These are phyloP conservation scores for Muscicapa adusta DNA, from an alignment of 2,113 vertebrate genomes.

Conservation along the genomic window DNA sequence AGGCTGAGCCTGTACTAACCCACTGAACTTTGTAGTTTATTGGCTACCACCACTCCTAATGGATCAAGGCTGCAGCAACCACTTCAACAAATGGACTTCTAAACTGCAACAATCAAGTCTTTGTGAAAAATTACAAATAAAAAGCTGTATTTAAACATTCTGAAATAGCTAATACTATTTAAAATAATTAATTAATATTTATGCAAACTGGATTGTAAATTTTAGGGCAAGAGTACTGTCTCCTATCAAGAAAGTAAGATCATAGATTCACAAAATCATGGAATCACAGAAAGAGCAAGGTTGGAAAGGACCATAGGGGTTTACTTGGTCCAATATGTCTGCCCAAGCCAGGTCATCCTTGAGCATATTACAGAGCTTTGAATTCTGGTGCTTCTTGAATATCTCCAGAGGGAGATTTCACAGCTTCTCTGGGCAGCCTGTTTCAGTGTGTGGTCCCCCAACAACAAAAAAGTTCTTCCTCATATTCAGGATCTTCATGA, in stretches of 20 bases:
- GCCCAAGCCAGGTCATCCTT: background rate
- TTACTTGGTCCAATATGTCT: background rate
- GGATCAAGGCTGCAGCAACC: fast-evolving
- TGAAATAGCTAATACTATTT: background rate
- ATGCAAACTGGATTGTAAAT: background rate
- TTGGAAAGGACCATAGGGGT: fast-evolving
- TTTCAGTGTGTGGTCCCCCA: fast-evolving
- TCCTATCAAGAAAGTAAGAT: background rate
- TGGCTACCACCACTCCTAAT: background rate
- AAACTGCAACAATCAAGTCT: background rate
- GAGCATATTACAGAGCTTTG: background rate
- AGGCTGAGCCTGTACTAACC: background rate
- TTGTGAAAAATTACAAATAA: background rate
- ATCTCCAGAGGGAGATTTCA: background rate
- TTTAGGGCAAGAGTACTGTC: background rate
- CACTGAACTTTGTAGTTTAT: background rate
- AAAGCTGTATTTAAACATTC: background rate
- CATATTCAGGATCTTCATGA: background rate
- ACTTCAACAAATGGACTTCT: background rate
- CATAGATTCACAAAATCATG: background rate
- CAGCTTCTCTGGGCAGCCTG: background rate
- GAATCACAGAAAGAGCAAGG: background rate
- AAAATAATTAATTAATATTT: background rate
- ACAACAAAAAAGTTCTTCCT: background rate
- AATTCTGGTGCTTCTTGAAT: background rate